Evolutionary conservation across 2,888 invertebrate genomes (phyloP), one percentile per base, ranked within the genome.

Genomic region (Tachina grossa): DNA sequence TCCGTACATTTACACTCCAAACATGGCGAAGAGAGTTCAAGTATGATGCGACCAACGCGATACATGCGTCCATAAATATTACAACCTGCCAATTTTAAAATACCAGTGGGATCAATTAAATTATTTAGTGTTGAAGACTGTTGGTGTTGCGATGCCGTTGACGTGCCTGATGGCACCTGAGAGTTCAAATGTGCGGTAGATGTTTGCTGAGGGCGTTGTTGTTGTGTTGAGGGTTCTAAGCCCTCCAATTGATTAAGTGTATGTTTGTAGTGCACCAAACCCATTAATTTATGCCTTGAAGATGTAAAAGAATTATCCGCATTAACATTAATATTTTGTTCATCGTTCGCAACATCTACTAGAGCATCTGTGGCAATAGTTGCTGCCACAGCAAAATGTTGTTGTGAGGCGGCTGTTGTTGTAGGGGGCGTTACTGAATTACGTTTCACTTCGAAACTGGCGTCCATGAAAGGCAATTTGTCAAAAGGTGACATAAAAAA

Each of bases 51-150:
- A 5, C 96, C 97, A 11, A 97, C 96, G 39, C 96, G 94, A 92
- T 97, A 97, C 96, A 97, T 97, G 87, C 96, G 94, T 9, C 97
- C 97, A 90, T 97, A 97, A 89, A 97, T 97, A 92, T 97, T 97
- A 91, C 97, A 97, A 0, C 97, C 97, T 13, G 97, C 97, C 85
- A 97, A 92, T 92, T 97, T 97, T 61, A 96, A 92, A 71, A 95
- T 92, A 49, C 95, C 95, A 14, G 94, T 92, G 63, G 91, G 89
- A 88, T 90, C 90, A 83, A 90, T 90, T 86, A 91, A 87, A 84
- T 88, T 90, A 77, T 89, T 90, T 57, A 87, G 57, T 14, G 87
- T 59, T 31, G 72, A 65, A 41, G 82, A 76, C 51, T 77, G 85
- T 31, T 63, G 80, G 19, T 63, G 57, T 5, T 65, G 72, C 31